Evolutionary conservation across 2,113 vertebrate genomes (phyloP), one percentile per base, ranked within the genome.

Genomic region (Pelusios castaneus): DNA sequence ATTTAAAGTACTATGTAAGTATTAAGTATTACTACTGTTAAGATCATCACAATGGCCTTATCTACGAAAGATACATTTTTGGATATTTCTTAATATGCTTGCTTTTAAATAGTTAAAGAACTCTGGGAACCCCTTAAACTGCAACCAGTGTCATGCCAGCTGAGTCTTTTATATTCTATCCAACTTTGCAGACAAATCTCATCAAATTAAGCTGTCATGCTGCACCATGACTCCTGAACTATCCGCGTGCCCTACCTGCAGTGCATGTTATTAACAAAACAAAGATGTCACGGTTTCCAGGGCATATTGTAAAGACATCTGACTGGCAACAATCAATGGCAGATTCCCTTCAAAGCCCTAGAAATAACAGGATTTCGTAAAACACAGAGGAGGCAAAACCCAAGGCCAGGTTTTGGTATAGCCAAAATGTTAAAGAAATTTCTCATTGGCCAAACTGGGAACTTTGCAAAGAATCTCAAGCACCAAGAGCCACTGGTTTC

Each of bases 121-220:
- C 34, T 24, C 49, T 76, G 77, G 56, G 89, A 92, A 89, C 52
- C 19, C 78, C 84, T 82, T 63, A 34, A 56, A 47, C 16, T 95
- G n/a, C 56, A 77, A 85, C 78, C 73, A 85, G 38, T 34, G 49
- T 70, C 1, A 3, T 51, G 54, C 17, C 49, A 78, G 56, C 27
- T 79, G 82, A 58, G 25, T 89, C 87, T 95, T 95, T 95, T 95
- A 91, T 89, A 97, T 95, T 94, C 96, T 73, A 43, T 43, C 73
- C 91, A 95, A 92, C 80, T 93, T 95, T n/a, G 11, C 84, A 89
- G 78, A 80, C 80, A 96, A 95, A 91, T 95, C 94, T 95, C 97
- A 96, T 96, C 97, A 97, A 95, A 97, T 95, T 97, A 96, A 97
- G 95, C 92, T 95, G 96, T 94, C 97, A 96, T 82, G 93, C 93